Evolutionary conservation across 2,113 vertebrate genomes (phyloP).

Genomic region (Xiphorhynchus elegans): DNA sequence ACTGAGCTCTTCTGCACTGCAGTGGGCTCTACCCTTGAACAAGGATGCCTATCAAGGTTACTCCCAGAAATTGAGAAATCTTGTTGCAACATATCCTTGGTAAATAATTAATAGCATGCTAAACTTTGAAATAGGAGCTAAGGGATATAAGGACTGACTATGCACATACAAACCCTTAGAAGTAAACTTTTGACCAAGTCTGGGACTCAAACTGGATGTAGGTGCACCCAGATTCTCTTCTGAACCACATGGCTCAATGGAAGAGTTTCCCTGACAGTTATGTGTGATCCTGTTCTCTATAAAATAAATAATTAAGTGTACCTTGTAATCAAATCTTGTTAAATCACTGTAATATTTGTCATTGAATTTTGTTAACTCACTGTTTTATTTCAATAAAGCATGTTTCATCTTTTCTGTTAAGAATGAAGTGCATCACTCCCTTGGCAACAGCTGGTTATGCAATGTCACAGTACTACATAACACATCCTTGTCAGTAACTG

Average conservation of each 20-base stretch:
- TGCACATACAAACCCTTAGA: too few species aligned
- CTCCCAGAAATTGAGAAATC: neutral
- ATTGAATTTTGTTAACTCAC: neutral
- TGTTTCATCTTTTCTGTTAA: neutral
- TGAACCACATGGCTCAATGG: rapidly evolving
- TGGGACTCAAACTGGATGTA: neutral
- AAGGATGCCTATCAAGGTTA: rapidly evolving
- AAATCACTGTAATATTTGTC: neutral
- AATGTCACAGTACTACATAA: neutral
- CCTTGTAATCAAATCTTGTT: rapidly evolving
- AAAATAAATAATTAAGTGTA: neutral
- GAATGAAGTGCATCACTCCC: neutral
- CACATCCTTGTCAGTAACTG: neutral
- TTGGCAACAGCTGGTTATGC: neutral
- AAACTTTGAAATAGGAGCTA: neutral
- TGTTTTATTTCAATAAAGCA: neutral
- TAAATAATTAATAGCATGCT: too few species aligned
- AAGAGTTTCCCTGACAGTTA: rapidly evolving
- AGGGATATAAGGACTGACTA: neutral
- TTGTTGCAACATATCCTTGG: neutral
- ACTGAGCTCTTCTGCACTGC: neutral
- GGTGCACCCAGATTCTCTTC: neutral
- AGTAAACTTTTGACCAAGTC: neutral
- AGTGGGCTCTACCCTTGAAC: neutral
- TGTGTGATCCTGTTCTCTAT: neutral